Evolutionary conservation across 2,888 invertebrate species (phyloP), one percentile per base, ranked within the genome.

Genomic region (Clepsis dumicolana): DNA sequence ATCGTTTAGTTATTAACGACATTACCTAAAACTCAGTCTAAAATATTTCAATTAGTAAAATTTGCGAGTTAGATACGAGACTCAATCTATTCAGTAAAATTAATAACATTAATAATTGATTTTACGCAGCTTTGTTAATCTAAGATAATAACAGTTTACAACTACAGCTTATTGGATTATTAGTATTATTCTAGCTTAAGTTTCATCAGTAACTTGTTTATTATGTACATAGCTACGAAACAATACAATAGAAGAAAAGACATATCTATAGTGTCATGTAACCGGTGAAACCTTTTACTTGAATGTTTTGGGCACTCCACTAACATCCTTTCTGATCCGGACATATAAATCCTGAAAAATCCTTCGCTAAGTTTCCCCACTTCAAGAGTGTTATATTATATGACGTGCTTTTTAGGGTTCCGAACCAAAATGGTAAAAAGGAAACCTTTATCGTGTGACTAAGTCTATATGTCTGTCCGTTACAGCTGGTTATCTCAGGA

Each of bases 291-390:
- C 60, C 52, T 60, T 59, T 41, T 41, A 59, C 27, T 59, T 59
- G 29, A 65, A 52, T 59, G 18, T 52, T 41, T 52, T 27, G 56
- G 56, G 21, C 56, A 24, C 25, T 21, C 48, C 25, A 38, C 56
- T 65, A 53, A 60, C 41, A 65, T 65, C 60, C 59, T 60, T n/a
- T 24, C 52, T 52, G 27, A 52, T 38, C 18, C 35, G 5, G 32
- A 52, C 41, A 25, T 38, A 52, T 52, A 29, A 59, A 59, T 21
- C 61, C 32, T 44, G 25, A 35, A 56, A 41, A 62, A 56, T 24
- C 24, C 32, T 29, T 32, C 27, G 14, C 14, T 24, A 32, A 29
- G 29, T 53, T 41, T 14, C 24, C 24, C 7, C 1, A 48, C 14
- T 35, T 53, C 27, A 25, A 12, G 52, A 52, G 50, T 27, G 18